phyloP scores from a whole-genome alignment of 1,140 invertebrate species.

The Heterodera carotae region DNA sequence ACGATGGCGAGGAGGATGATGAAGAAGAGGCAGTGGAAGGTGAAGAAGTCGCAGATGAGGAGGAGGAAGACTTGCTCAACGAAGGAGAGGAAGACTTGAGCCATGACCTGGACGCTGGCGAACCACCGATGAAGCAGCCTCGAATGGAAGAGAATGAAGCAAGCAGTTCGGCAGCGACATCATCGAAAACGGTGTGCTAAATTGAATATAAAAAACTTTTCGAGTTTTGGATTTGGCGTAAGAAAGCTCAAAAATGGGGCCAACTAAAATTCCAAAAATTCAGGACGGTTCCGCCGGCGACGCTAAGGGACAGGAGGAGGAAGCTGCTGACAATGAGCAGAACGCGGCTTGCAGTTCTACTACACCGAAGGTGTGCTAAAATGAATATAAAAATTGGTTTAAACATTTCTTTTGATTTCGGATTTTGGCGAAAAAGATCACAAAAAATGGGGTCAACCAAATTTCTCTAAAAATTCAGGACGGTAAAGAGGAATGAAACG shows the following conservation, averaged over 20 bases:
- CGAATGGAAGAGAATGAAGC: not conserved
- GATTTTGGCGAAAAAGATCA: too few relatives aligned
- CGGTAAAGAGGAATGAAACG: too few relatives aligned
- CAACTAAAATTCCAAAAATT: not conserved
- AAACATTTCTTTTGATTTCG: too few relatives aligned
- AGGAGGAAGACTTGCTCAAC: conserved; percentile 12
- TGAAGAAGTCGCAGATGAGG: conserved; percentile 9
- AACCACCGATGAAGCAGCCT: conserved; percentile 19
- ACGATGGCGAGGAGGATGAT: not conserved
- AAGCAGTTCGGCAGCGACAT: not conserved
- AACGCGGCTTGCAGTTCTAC: too few relatives aligned
- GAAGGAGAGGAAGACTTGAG: conserved; percentile 12
- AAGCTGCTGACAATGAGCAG: conserved; percentile 12
- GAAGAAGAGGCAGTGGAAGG: not conserved
- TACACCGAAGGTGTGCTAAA: too few relatives aligned
- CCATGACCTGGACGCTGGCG: not conserved
- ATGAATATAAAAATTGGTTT: too few relatives aligned
- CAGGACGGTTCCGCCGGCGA: not conserved
- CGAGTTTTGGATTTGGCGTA: too few relatives aligned
- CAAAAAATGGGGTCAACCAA: too few relatives aligned
- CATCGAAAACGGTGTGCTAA: not conserved
- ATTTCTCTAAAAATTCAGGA: too few relatives aligned
- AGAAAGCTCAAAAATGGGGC: too few relatives aligned
- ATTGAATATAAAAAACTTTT: too few relatives aligned
- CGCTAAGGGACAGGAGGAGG: not conserved